A percentile compares a stretch with the other conserved stretches of the same genome.
These are phyloP conservation scores for Ibidorhyncha struthersii DNA, from an alignment of 2,113 vertebrate genomes.

Conservation along the genomic window DNA sequence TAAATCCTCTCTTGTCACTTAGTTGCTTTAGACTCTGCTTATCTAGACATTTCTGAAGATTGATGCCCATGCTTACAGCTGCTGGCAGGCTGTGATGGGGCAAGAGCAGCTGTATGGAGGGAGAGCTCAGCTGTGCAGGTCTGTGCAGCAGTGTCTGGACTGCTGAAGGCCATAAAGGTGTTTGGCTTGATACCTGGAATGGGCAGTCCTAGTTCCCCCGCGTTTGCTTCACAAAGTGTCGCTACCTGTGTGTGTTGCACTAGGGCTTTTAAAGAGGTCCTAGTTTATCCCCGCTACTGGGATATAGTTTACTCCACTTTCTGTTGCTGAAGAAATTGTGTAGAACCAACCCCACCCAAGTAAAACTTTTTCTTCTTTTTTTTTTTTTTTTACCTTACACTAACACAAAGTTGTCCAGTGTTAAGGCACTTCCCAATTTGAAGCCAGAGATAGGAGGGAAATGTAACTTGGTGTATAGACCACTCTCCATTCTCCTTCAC, in stretches of 20 bases:
- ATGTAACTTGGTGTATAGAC: background rate
- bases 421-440: background rate
- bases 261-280: background rate
- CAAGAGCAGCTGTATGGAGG: background rate
- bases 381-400: background rate
- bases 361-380: background rate
- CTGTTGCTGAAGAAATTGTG: background rate
- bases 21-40: background rate
- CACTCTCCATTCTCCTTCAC: background rate
- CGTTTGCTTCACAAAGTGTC: constrained; percentile 9
- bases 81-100: background rate
- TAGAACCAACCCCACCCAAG: background rate
- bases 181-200: background rate
- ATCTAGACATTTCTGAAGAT: background rate
- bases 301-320: background rate
- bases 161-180: background rate
- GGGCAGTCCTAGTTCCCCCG: background rate
- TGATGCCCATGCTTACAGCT: background rate
- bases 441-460: background rate
- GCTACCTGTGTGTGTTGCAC: background rate
- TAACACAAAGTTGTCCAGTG: background rate
- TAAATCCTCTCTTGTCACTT: background rate
- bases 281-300: background rate
- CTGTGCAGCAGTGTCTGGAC: background rate
- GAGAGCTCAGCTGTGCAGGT: background rate